These are phyloP conservation scores for Rhogogaster chlorosoma DNA, from an alignment of 2,888 invertebrate species.

Conservation along the genomic window DNA sequence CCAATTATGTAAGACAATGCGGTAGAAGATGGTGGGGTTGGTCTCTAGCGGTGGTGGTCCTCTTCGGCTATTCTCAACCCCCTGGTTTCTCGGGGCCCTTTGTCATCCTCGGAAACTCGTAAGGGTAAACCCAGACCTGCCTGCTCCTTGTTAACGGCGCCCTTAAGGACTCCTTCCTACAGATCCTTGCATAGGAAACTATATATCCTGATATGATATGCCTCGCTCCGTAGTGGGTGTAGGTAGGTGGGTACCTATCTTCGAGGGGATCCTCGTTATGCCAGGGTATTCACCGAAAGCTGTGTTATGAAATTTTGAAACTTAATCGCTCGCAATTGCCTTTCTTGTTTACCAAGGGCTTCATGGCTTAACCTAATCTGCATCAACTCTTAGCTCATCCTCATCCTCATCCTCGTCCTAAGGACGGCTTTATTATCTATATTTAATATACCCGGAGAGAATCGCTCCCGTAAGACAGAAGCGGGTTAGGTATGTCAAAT, in stretches of 20 bases:
- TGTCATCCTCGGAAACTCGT: constrained; percentile 47
- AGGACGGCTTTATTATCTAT: constrained; percentile 27
- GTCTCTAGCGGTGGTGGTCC: constrained; percentile 15
- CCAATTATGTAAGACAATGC: constrained; percentile 42
- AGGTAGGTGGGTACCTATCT: constrained; percentile 10
- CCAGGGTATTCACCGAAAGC: constrained; percentile 13
- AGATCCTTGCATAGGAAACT: constrained; percentile 40
- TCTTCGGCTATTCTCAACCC: not conserved
- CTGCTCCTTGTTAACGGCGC: constrained; percentile 46
- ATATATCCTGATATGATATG: constrained; percentile 41
- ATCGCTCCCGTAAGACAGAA: not conserved
- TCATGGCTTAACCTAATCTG: constrained; percentile 38
- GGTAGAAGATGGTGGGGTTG: constrained; percentile 15
- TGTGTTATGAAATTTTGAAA: constrained; percentile 46
- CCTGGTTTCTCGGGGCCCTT: constrained; percentile 5
- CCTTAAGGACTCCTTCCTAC: constrained; percentile 45
- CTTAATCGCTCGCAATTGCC: constrained; percentile 43
- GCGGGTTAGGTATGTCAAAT: not conserved
- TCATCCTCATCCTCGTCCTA: constrained; percentile 2
- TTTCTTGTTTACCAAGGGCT: constrained; percentile 39
- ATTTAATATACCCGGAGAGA: not conserved
- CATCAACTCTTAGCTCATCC: constrained; percentile 33
- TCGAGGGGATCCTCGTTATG: constrained; percentile 7
- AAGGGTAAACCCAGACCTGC: constrained; percentile 44
- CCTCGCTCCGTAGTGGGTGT: not conserved